Conservation (phyloP, 2,888 invertebrate genomes). For the Norana najaformis region DNA sequence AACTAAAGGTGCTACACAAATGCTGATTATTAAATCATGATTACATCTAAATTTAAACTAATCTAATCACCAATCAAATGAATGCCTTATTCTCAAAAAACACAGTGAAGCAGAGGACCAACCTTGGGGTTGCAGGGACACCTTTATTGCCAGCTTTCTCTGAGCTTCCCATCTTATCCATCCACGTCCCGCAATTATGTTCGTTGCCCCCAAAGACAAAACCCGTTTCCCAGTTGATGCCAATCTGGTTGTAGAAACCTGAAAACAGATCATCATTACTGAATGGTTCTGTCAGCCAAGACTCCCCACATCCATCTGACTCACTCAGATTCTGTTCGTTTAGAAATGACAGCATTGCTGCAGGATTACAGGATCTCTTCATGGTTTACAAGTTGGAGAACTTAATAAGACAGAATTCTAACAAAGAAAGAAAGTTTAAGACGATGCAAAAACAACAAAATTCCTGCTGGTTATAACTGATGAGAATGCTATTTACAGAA, state of each 20-base stretch:
- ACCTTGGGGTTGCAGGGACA: slow-evolving; percentile 87
- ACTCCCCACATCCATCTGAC: too few relatives aligned
- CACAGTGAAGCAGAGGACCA: too few relatives aligned
- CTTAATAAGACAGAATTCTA: not conserved
- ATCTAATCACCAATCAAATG: too few relatives aligned
- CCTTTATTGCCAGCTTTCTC: slow-evolving; percentile 87
- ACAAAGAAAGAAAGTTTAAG: not conserved
- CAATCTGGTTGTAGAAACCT: slow-evolving; percentile 87
- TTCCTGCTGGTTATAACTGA: too few relatives aligned
- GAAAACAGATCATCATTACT: not conserved
- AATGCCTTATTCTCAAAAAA: too few relatives aligned
- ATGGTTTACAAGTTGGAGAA: too few relatives aligned
- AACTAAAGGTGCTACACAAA: not conserved
- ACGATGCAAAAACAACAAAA: not conserved
- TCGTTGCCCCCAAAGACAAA: slow-evolving; percentile 94
- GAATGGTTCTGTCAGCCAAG: not conserved
- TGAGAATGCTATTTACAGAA: too few relatives aligned
- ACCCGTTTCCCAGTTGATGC: slow-evolving; percentile 85
- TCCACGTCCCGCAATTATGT: slow-evolving; percentile 98
- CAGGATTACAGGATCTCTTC: too few relatives aligned
- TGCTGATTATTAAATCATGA: not conserved
- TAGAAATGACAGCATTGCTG: too few relatives aligned
- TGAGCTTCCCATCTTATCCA: slow-evolving; percentile 99
- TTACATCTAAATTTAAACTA: too few relatives aligned
- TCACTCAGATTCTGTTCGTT: not conserved